Evolutionary conservation across 2,888 invertebrate species (phyloP), one percentile per base, ranked within the genome.

Genomic region (Cheilosia vulpina): DNA sequence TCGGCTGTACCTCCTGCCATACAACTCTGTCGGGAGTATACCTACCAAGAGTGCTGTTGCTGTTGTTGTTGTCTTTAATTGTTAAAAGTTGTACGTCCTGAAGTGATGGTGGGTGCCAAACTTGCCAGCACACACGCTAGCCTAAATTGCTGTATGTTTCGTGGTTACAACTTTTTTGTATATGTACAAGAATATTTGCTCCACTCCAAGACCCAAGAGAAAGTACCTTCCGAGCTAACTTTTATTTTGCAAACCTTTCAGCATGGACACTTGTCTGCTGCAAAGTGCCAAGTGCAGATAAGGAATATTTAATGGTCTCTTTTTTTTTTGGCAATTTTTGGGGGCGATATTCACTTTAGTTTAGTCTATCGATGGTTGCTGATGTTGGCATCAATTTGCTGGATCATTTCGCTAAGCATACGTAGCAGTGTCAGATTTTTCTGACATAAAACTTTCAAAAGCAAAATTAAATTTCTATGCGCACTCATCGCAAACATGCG

Each of bases 41-140:
- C 31, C 34, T 11, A 57, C 45, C 47, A 47, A 47, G 52, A 52
- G 52, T 52, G 52, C 24, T 62, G 63, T 78, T 84, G 69, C 76
- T 76, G 52, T 52, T 68, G 77, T 78, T 84, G 69, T 80, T 80
- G 68, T 71, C 17, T 84, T 84, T 84, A 84, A 84, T 84, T 84
- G 84, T 84, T 84, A 84, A 84, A 84, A 84, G 75, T 84, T 84
- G 31, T 53, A 75, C 65, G 38, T 71, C 76, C 24, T 53, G 53
- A 34, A 50, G 53, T 69, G 75, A 84, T 69, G 58, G 21, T 24
- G 47, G 27, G 34, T 17, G 45, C 11, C 41, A 55, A 75, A 60
- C 65, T 80, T 60, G 31, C 81, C 55, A 15, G 13, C 34, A 57
- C 53, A 55, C 68, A 55, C 21, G 60, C 24, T 63, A 38, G 43